Base-by-base conservation (phyloP, 2,797 vertebrate genomes). In the Saxicola maurus region DNA sequence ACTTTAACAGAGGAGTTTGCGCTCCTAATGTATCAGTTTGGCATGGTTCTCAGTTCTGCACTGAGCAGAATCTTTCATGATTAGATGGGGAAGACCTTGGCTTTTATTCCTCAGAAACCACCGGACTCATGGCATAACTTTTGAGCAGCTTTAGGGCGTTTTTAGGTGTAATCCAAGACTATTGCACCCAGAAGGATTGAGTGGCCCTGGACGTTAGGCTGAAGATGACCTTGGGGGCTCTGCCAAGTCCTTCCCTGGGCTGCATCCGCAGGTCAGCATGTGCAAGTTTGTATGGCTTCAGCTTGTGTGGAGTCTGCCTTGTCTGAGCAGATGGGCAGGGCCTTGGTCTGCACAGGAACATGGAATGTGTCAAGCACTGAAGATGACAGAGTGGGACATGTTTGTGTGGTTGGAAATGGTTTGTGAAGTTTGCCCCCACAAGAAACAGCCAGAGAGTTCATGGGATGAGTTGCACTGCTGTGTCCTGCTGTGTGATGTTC, bases 211-310 rank as follows among this genome's bases (percentile, higher is more conserved):
- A 82, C 13, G 0, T 82, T 86, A 86, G 91, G 75, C 89, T 92
- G 90, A 92, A 94, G 90, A 86, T 84, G 90, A 65, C 68, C 11
- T 1, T 74, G 89, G 43, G 88, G 84, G 33, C 60, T 89, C 76
- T 94, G 82, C 80, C 77, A 89, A 59, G 80, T 94, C 77, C 64
- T 93, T 92, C 80, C 76, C 72, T 75, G 82, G 92, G 76, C 33
- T 80, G 69, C 84, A 59, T 31, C 60, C 2, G 5, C 86, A 92
- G 90, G 86, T 92, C 93, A 94, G 90, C 81, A 48, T 0, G 9
- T 68, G 16, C 4, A n/a, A 62, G 45, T 77, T 6, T 49, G 38
- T 45, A 13, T 37, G 8, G 78, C 72, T 91, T 91, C 76, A 33
- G 84, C 84, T 82, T 87, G 66, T 13, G 83, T 85, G 75, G 78